Evolutionary conservation across 2,888 invertebrate genomes (phyloP).

Genomic region (Diplazon laetatorius): DNA sequence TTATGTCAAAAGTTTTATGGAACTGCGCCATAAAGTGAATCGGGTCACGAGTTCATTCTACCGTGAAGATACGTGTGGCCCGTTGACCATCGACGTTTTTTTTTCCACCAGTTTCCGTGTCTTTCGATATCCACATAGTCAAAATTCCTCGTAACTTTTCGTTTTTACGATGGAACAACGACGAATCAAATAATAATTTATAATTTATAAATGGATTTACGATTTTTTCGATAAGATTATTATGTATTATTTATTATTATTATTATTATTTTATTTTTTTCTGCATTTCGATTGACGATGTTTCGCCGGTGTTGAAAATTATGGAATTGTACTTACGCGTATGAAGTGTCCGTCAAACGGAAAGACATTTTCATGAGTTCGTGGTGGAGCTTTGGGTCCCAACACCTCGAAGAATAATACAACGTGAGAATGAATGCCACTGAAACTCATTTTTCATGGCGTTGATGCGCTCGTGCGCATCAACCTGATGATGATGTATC

Average conservation of each 20-base stretch:
- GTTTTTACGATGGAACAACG: too few species aligned
- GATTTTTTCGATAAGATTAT: too few species aligned
- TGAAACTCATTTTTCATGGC: constrained; percentile 59
- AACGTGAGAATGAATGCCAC: constrained; percentile 51
- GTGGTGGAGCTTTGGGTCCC: too few species aligned
- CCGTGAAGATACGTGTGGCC: constrained; percentile 71
- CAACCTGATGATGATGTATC: constrained; percentile 58
- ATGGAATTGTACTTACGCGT: neutral
- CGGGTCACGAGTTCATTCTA: constrained; percentile 70
- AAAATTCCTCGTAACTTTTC: neutral
- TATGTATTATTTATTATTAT: too few species aligned
- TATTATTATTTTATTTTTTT: neutral
- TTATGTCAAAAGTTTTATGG: constrained; percentile 73
- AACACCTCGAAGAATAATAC: too few species aligned
- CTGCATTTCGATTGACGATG: neutral
- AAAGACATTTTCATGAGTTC: neutral
- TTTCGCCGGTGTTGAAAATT: neutral
- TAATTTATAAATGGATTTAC: too few species aligned
- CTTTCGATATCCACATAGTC: neutral
- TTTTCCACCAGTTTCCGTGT: too few species aligned
- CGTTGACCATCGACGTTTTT: constrained; percentile 60
- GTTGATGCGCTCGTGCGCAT: constrained; percentile 46
- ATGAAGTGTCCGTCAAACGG: constrained; percentile 4
- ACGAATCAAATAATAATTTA: too few species aligned
- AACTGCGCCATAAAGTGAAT: constrained; percentile 72